Evolutionary conservation across 2,888 invertebrate genomes (phyloP).

Genomic region (Cylindroiulus punctatus): DNA sequence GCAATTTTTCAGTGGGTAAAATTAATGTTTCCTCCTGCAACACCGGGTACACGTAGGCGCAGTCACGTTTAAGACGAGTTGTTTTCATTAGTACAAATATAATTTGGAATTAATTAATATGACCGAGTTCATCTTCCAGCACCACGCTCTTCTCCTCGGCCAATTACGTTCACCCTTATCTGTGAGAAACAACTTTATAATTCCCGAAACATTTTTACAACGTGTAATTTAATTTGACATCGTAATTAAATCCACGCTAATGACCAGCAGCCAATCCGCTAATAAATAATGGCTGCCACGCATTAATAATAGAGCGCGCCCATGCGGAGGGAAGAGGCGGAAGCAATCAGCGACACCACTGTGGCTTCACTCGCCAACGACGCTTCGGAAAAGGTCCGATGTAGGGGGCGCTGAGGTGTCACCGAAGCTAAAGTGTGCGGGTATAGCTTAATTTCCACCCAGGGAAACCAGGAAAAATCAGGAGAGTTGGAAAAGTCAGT

Average conservation of each 20-base stretch:
- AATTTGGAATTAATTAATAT: neutral
- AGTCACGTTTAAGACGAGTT: no score
- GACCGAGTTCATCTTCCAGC: neutral
- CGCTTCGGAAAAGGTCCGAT: neutral
- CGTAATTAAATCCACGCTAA: conserved; percentile 18
- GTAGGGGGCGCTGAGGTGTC: neutral
- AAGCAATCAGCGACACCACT: neutral
- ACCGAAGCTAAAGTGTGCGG: no score
- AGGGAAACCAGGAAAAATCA: no score
- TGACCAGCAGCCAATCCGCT: conserved; percentile 9
- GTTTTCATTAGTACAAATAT: neutral
- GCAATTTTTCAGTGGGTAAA: no score
- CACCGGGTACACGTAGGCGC: no score
- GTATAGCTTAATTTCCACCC: no score
- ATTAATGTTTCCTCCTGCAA: no score
- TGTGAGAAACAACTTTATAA: conserved; percentile 1
- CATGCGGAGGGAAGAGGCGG: neutral
- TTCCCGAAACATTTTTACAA: neutral
- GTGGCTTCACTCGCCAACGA: no score
- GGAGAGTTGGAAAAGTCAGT: no score
- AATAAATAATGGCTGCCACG: neutral
- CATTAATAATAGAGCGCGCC: conserved; percentile 10
- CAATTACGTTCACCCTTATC: neutral
- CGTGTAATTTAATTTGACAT: conserved; percentile 11
- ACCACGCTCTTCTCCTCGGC: neutral